phyloP scores from a whole-genome alignment of 35 echinoderm and acorn worm genomes.

The Patiria miniata region DNA sequence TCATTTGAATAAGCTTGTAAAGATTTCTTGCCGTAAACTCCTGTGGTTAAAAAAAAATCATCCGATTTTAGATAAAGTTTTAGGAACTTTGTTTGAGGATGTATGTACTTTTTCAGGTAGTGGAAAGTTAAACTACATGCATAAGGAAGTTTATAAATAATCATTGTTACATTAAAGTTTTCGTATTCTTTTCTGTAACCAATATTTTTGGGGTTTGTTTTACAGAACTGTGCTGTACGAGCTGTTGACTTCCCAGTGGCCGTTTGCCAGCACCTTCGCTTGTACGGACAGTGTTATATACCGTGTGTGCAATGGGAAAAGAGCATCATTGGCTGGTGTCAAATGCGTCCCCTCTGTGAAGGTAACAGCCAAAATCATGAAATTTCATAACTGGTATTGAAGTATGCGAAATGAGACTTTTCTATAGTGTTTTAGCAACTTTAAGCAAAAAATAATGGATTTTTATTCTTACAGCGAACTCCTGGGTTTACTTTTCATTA shows the following conservation, averaged over 20 bases:
- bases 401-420: too few relatives aligned
- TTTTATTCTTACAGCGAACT: too few relatives aligned
- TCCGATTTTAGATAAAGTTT: neutral
- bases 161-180: neutral
- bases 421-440: too few relatives aligned
- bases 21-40: neutral
- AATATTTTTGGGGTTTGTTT: neutral
- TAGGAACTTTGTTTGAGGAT: too few relatives aligned
- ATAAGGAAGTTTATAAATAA: too few relatives aligned
- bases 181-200: too few relatives aligned
- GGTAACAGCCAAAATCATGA: neutral
- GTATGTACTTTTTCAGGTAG: too few relatives aligned
- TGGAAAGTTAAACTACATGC: too few relatives aligned
- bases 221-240: conserved; percentile 37
- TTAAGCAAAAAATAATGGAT: too few relatives aligned
- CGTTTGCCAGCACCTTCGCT: conserved; percentile 4
- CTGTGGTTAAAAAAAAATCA: neutral
- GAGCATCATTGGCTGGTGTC: neutral
- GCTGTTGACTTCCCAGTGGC: conserved; percentile 28
- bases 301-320: conserved; percentile 40
- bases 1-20: neutral
- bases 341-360: conserved; percentile 37
- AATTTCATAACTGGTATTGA: too few relatives aligned
- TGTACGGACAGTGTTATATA: conserved; percentile 8
- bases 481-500: too few relatives aligned